These are phyloP conservation scores for Nannoperca obscura DNA, from an alignment of 2,797 vertebrate species.

Conservation along the genomic window DNA sequence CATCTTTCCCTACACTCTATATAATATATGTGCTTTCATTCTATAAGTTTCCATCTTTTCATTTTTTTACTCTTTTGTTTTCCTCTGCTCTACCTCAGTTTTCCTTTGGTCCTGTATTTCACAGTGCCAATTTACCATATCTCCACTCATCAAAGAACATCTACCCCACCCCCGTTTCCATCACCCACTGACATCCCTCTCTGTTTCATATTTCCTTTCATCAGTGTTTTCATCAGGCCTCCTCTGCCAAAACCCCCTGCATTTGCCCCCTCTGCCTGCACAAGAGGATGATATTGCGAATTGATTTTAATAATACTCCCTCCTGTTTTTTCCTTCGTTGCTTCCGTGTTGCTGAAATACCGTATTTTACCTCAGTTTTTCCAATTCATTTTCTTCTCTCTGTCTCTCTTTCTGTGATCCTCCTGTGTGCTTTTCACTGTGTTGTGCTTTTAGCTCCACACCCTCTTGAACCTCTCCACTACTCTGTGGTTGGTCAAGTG, in stretches of 20 bases:
- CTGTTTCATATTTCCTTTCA: slow-evolving; percentile 37
- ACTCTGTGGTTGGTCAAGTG: neutral
- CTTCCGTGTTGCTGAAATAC: neutral
- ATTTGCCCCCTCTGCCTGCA: slow-evolving; percentile 6
- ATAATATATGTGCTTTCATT: neutral
- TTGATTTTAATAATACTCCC: slow-evolving; percentile 9
- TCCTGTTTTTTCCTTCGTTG: neutral
- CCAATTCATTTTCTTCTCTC: neutral
- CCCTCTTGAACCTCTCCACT: slow-evolving; percentile 26
- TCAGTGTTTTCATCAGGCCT: slow-evolving; percentile 33
- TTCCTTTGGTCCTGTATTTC: neutral
- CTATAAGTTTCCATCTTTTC: neutral
- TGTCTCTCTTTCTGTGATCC: neutral
- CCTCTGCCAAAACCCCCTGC: slow-evolving; percentile 11
- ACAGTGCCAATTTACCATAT: slow-evolving; percentile 17
- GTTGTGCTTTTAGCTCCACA: neutral
- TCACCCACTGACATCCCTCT: slow-evolving; percentile 19
- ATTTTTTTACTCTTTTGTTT: neutral
- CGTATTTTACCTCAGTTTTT: neutral
- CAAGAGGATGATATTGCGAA: slow-evolving; percentile 20
- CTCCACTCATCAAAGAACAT: slow-evolving; percentile 39
- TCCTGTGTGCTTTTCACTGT: neutral
- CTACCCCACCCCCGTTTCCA: neutral
- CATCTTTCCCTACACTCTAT: neutral
- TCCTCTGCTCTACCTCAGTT: neutral